Conservation (phyloP, 2,113 vertebrate species). For the Platichthys stellatus region DNA sequence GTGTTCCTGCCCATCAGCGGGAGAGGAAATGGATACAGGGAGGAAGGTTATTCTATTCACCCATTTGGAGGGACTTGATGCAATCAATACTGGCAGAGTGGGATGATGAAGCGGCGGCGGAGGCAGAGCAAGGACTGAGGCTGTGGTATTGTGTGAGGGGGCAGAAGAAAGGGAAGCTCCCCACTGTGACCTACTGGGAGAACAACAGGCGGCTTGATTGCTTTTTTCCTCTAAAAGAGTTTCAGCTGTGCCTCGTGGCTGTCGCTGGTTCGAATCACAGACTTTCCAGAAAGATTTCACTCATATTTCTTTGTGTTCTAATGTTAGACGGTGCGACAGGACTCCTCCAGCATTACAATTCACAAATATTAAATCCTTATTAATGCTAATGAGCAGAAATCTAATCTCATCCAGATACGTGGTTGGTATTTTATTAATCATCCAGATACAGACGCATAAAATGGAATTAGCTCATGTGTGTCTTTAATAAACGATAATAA, state of each 20-base stretch:
- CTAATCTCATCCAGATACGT: constrained; percentile 25
- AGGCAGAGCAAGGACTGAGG: constrained; percentile 36
- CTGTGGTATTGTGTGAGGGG: constrained; percentile 38
- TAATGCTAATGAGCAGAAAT: constrained; percentile 11
- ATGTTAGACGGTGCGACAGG: background rate
- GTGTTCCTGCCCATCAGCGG: constrained; percentile 36
- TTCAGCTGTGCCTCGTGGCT: constrained; percentile 34
- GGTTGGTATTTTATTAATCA: constrained; percentile 51
- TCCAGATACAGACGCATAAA: constrained; percentile 51
- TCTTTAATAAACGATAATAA: constrained; percentile 9
- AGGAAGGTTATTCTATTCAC: constrained; percentile 58
- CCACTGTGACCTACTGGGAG: constrained; percentile 45
- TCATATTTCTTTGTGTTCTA: background rate
- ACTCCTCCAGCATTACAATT: background rate
- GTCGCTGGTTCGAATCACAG: constrained; percentile 37
- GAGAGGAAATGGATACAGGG: constrained; percentile 47
- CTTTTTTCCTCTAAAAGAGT: constrained; percentile 38
- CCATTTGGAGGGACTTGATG: constrained; percentile 52
- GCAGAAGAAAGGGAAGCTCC: constrained; percentile 50
- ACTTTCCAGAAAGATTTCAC: constrained; percentile 15
- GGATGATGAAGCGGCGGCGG: constrained; percentile 43
- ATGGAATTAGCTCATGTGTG: constrained; percentile 46
- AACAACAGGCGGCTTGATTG: constrained; percentile 59
- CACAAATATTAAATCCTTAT: background rate
- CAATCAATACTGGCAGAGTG: constrained; percentile 64